phyloP scores from a whole-genome alignment of 2,797 vertebrate genomes.

The Gymnoscopelus braueri region DNA sequence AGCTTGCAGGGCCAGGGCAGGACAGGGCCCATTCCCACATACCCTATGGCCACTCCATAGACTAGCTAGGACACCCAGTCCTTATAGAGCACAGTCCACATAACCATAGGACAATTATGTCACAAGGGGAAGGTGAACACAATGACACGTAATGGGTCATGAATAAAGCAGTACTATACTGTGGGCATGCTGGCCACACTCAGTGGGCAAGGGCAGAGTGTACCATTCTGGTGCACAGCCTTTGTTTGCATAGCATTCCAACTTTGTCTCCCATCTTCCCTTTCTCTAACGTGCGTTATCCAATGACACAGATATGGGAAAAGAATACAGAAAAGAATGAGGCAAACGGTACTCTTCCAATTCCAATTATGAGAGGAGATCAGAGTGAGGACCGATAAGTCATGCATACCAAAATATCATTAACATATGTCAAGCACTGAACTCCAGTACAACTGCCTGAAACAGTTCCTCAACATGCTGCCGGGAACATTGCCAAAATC shows the following conservation, averaged over 20 bases:
- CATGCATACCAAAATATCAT: constrained; percentile 43
- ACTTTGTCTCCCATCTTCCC: constrained; percentile 39
- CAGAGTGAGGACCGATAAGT: constrained; percentile 45
- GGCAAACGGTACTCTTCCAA: constrained; percentile 6
- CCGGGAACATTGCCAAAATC: constrained; percentile 60
- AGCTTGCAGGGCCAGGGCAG: constrained; percentile 56
- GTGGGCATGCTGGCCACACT: constrained; percentile 49
- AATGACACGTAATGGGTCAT: constrained; percentile 33
- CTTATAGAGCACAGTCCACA: constrained; percentile 39
- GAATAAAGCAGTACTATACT: constrained; percentile 27
- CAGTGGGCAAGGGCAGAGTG: constrained; percentile 37
- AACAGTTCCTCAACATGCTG: constrained; percentile 59
- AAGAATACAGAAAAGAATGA: neutral
- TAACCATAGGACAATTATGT: constrained; percentile 38
- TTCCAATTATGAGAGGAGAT: constrained; percentile 35
- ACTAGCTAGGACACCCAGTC: constrained; percentile 60
- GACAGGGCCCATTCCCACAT: constrained; percentile 52
- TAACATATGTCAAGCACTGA: constrained; percentile 46
- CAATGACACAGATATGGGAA: constrained; percentile 28
- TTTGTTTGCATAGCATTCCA: constrained; percentile 49
- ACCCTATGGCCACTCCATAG: constrained; percentile 66
- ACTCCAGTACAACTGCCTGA: constrained; percentile 45
- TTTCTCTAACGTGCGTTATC: constrained; percentile 12
- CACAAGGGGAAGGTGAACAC: constrained; percentile 47
- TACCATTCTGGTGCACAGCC: constrained; percentile 60